Evolutionary conservation across 2,888 invertebrate genomes (phyloP), one percentile per base, ranked within the genome.

Genomic region (Caenorhabditis drosophilae): DNA sequence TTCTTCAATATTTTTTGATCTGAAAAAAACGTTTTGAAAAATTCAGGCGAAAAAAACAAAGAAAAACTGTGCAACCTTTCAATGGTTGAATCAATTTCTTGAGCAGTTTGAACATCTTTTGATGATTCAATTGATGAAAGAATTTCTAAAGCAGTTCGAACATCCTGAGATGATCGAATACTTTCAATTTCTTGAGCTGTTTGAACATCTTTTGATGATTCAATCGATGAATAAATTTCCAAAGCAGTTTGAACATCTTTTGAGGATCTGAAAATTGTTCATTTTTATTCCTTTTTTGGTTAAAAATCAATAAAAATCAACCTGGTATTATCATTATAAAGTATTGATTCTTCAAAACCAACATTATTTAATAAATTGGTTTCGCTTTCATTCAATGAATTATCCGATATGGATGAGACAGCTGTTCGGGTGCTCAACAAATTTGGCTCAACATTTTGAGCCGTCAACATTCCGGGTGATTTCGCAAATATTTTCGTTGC

Each of bases 381-480:
- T 18, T 47, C 47, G 7, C 22, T 35, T 35, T n/a, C 47, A 22
- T 16, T 18, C 34, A 46, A 12, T 11, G 27, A 31, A 20, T 20
- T 16, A 7, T 41, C 22, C 41, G 46, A 31, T n/a, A n/a, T n/a
- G 18, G 47, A 18, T 34, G 62, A 63, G 31, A 48, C 48, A 4
- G 62, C 62, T 7, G 62, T 63, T 23, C 53, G 42, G 11, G 46
- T 50, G 27, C 53, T 54, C 54, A 64, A 34, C 20, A 64, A 50
- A 38, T 64, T 64, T n/a, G 64, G 64, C 47, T 64, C 64, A 18
- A 45, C 41, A 9, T 36, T 35, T 26, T 58, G 58, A n/a, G 64
- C 64, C 18, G 64, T 64, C 12, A 46, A 44, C n/a, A 49, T 15
- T 4, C 51, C 45, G 4, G 46, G 51, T 12, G 50, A 38, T 35